Evolutionary conservation across 92 coral and sea anemone species (phyloP).

Genomic region (Muricea muricata): DNA sequence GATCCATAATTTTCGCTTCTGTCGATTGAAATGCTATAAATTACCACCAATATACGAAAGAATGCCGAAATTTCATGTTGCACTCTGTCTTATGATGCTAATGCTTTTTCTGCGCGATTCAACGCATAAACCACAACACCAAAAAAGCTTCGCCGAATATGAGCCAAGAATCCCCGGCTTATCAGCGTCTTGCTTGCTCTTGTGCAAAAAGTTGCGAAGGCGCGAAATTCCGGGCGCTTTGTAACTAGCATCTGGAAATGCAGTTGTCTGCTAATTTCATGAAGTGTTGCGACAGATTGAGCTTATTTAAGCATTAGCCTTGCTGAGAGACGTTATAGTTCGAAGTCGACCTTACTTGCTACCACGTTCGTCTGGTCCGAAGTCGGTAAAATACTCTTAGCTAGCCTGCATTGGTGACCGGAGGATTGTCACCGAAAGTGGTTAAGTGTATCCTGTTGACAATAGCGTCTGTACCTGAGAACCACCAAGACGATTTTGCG

Average conservation of each 20-base stretch:
- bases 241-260: slow-evolving; percentile 24
- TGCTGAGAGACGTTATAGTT: slow-evolving; percentile 32
- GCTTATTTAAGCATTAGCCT: slow-evolving; percentile 35
- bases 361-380: too few species aligned
- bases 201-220: not conserved
- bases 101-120: not conserved
- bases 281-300: slow-evolving; percentile 18
- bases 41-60: not conserved
- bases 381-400: not conserved
- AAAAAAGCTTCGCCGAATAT: not conserved
- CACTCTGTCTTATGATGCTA: not conserved
- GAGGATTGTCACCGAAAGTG: not conserved
- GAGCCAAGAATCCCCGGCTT: not conserved
- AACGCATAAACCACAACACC: not conserved
- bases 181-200: not conserved
- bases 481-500: not conserved
- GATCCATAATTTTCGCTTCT: not conserved
- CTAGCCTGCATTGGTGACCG: not conserved
- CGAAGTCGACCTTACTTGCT: not conserved
- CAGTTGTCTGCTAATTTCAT: slow-evolving; percentile 33
- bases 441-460: not conserved
- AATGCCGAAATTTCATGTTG: not conserved
- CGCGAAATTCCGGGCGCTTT: not conserved
- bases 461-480: not conserved
- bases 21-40: slow-evolving; percentile 18